Conservation (phyloP, 2,888 invertebrate genomes). For the Diaperis boleti region DNA sequence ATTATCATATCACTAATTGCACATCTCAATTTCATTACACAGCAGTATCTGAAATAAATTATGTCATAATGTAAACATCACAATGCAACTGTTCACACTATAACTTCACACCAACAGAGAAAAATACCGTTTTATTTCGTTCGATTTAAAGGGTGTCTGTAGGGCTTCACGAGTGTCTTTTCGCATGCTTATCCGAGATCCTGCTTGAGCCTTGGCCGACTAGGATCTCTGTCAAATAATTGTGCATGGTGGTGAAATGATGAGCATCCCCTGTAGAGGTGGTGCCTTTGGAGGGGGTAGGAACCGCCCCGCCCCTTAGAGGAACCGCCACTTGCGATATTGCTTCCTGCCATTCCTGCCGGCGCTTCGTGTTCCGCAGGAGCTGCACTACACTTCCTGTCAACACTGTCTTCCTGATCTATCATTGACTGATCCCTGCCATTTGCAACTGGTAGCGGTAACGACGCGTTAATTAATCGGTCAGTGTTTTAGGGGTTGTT, state of each 20-base stretch:
- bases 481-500: constrained; percentile 27
- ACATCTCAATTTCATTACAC: constrained; percentile 1
- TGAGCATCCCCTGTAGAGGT: constrained; percentile 58
- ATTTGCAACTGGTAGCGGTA: constrained; percentile 40
- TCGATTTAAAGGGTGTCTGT: too few relatives aligned
- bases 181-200: constrained; percentile 11
- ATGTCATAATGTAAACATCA: not conserved
- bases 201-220: constrained; percentile 12
- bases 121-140: not conserved
- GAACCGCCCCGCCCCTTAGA: constrained; percentile 63
- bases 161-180: not conserved
- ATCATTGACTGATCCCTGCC: constrained; percentile 45
- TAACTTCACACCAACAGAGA: constrained; percentile 1
- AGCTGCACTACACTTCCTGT: constrained; percentile 65
- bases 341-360: constrained; percentile 67
- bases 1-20: constrained; percentile 39
- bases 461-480: constrained; percentile 37
- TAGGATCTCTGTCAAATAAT: constrained; percentile 30
- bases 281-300: constrained; percentile 56
- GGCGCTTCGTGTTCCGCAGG: constrained; percentile 64
- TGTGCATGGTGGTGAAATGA: constrained; percentile 49
- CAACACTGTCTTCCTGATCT: constrained; percentile 62
- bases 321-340: constrained; percentile 68
- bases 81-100: not conserved
- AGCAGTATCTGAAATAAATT: not conserved